phyloP scores from a whole-genome alignment of 2,797 vertebrate genomes.

The Coluber constrictor region DNA sequence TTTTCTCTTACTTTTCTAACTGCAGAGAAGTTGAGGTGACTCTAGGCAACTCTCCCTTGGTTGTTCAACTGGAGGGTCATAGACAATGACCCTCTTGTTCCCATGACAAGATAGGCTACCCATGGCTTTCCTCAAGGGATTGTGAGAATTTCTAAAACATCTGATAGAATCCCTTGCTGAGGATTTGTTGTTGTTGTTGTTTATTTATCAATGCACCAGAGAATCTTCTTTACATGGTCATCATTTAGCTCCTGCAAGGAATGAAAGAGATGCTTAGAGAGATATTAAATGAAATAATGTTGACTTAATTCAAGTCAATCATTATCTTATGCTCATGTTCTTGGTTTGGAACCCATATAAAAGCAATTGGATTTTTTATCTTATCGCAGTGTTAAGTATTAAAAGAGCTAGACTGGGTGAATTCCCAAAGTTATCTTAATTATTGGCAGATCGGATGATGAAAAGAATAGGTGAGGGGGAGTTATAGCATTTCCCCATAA shows the following conservation, averaged over 20 bases:
- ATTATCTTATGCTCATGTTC: constrained; percentile 29
- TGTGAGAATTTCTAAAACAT: background rate
- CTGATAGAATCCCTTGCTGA: background rate
- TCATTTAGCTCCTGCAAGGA: background rate
- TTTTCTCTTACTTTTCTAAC: background rate
- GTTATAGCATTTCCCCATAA: background rate
- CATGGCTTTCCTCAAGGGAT: background rate
- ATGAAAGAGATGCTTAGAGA: constrained; percentile 22
- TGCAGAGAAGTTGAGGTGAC: background rate
- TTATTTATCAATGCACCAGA: background rate
- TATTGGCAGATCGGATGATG: background rate
- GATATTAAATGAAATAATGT: constrained; percentile 47
- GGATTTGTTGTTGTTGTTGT: background rate
- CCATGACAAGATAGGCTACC: background rate
- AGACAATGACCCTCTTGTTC: no score
- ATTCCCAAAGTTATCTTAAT: background rate
- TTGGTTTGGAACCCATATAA: background rate
- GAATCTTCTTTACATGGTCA: background rate
- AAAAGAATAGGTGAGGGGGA: background rate
- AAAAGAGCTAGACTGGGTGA: background rate
- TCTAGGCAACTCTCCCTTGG: background rate
- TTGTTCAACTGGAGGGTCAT: background rate
- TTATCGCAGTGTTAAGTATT: background rate
- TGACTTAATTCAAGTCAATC: constrained; percentile 55
- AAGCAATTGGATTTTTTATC: constrained; percentile 29